Percentiles rank a stretch among this genome's conserved stretches.
Evolutionary conservation across 23 tunicate genomes (phyloP).

Genomic region (Diplosoma virens): DNA sequence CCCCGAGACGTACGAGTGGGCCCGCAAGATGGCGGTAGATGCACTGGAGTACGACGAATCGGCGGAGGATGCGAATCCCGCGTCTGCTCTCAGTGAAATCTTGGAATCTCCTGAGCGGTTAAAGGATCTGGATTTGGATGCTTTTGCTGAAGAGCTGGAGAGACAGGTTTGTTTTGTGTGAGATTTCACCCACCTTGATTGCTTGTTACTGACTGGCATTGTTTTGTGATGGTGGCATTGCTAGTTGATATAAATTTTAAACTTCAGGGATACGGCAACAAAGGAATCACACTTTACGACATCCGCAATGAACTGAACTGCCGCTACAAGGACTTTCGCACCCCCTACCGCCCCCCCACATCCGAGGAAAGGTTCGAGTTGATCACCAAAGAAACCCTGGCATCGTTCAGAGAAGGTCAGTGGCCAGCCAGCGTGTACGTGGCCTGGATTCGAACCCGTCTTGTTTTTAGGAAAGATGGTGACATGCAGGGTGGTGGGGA

Average conservation of each 20-base stretch:
- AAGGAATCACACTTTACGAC: conserved; percentile 91
- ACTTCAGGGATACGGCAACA: conserved; percentile 83
- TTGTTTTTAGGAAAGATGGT: conserved; percentile 23
- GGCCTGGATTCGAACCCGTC: too few relatives aligned
- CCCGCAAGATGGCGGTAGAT: conserved; percentile 98
- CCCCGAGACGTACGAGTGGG: conserved; percentile 98
- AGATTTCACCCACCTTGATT: too few relatives aligned
- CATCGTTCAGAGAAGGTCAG: conserved; percentile 61
- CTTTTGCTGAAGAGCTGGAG: conserved; percentile 93
- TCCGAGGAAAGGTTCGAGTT: conserved; percentile 80
- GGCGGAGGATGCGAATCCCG: conserved; percentile 82
- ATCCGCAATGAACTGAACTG: conserved; percentile 83
- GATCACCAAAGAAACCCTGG: conserved; percentile 69
- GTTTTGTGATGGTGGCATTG: too few relatives aligned
- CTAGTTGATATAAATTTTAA: neutral
- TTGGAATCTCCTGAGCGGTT: conserved; percentile 87
- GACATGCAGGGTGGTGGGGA: conserved; percentile 68
- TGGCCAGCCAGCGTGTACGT: too few relatives aligned
- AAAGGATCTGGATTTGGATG: conserved; percentile 94
- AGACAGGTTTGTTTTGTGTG: conserved; percentile 70
- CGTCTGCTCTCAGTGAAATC: conserved; percentile 84
- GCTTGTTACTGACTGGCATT: too few relatives aligned
- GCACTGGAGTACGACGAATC: conserved; percentile 95
- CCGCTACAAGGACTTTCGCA: conserved; percentile 83
- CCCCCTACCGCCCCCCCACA: conserved; percentile 62